Evolutionary conservation across 2,888 invertebrate species (phyloP).

Genomic region (Drosophila borealis): DNA sequence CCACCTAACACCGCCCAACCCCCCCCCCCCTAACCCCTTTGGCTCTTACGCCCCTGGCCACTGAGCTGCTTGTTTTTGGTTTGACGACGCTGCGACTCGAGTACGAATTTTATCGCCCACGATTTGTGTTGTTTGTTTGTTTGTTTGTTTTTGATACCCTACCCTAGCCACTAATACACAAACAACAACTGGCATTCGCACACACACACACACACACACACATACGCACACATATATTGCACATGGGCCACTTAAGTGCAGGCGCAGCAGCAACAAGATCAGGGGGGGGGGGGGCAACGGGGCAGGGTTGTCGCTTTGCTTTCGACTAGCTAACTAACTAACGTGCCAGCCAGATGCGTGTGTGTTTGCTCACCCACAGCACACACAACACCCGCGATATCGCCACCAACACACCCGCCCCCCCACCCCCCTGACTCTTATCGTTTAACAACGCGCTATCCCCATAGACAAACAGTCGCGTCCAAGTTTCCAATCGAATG

Average conservation of each 20-base stretch:
- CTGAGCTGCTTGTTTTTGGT: constrained; percentile 22
- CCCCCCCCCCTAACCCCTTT: no score
- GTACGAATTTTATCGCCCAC: constrained; percentile 75
- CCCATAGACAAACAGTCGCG: constrained; percentile 1
- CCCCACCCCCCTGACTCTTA: background rate
- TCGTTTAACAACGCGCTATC: background rate
- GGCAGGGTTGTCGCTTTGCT: constrained; percentile 40
- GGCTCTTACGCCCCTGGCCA: constrained; percentile 20
- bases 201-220: constrained; percentile 35
- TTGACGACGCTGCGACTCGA: constrained; percentile 51
- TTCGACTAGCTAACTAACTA: constrained; percentile 44
- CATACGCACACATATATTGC: constrained; percentile 13
- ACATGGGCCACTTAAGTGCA: constrained; percentile 49
- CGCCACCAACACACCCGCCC: background rate
- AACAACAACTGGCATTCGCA: constrained; percentile 36
- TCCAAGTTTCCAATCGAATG: constrained; percentile 1
- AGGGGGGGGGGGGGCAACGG: background rate
- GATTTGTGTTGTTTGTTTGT: constrained; percentile 59
- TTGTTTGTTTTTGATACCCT: constrained; percentile 70
- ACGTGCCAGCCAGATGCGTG: constrained; percentile 47
- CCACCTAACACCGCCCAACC: background rate
- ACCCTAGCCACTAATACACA: constrained; percentile 39
- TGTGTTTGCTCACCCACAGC: constrained; percentile 10
- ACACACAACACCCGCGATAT: background rate
- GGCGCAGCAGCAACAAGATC: constrained; percentile 5